Percentiles rank a stretch among this genome's conserved stretches.
These are phyloP conservation scores for Epirrhoe alternata DNA, from an alignment of 2,888 invertebrate species.

Conservation along the genomic window DNA sequence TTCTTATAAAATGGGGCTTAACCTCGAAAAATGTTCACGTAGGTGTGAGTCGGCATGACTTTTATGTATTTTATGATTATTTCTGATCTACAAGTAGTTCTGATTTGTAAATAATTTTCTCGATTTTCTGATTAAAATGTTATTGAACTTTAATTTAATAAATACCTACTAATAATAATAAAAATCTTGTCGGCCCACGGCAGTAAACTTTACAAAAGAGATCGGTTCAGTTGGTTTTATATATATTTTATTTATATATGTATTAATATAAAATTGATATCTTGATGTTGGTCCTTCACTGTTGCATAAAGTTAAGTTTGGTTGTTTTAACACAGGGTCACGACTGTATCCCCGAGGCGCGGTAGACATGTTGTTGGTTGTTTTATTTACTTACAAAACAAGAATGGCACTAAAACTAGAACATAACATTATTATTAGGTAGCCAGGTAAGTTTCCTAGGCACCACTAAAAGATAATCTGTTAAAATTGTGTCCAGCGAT, in stretches of 20 bases:
- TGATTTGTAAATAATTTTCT: neutral
- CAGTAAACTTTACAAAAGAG: no score
- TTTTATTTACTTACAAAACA: slow-evolving; percentile 5
- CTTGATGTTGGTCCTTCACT: neutral
- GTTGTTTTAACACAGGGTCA: neutral
- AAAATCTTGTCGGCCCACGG: no score
- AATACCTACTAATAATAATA: no score
- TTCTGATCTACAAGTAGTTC: no score
- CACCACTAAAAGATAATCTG: slow-evolving; percentile 3
- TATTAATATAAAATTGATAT: no score
- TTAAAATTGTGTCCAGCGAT: neutral
- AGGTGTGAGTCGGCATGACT: neutral
- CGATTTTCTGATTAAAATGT: no score
- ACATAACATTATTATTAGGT: slow-evolving; percentile 1
- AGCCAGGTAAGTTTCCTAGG: neutral
- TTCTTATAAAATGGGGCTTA: neutral
- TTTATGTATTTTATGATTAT: neutral
- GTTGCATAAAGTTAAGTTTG: neutral
- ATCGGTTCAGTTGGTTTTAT: no score
- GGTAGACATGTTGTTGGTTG: no score
- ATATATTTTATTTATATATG: no score
- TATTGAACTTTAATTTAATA: no score
- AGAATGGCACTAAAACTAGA: neutral
- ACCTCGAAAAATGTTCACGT: neutral
- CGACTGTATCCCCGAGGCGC: no score